These are phyloP conservation scores for Temnothorax curvispinosus DNA, from an alignment of 1,140 invertebrate genomes.

Conservation along the genomic window DNA sequence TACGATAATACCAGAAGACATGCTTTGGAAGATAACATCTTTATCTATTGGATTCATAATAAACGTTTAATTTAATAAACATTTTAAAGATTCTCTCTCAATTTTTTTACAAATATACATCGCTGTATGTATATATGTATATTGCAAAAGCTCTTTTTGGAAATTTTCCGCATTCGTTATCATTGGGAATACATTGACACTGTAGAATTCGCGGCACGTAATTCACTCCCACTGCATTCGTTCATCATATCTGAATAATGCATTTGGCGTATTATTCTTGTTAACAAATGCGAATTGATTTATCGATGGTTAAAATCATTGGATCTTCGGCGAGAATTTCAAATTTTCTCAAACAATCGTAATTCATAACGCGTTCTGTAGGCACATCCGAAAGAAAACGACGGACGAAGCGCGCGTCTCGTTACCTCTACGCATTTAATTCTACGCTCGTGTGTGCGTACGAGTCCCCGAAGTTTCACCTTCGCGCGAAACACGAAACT, in stretches of 20 bases:
- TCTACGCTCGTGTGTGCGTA: conserved; percentile 23
- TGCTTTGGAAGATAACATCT: background rate
- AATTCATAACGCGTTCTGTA: background rate
- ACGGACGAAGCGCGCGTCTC: conserved; percentile 5
- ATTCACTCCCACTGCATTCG: conserved; percentile 24
- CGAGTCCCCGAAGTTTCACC: conserved; percentile 53
- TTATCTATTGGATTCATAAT: background rate
- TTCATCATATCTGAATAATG: conserved; percentile 40
- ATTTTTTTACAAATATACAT: background rate
- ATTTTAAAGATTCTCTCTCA: background rate
- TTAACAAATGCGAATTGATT: conserved; percentile 49
- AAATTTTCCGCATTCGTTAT: conserved; percentile 14
- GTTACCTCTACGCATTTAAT: conserved; percentile 19
- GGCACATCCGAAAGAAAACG: background rate
- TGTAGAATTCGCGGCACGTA: conserved; percentile 6
- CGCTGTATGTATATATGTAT: background rate
- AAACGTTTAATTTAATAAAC: background rate
- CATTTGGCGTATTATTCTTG: conserved; percentile 18
- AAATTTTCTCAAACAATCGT: background rate
- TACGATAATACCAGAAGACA: background rate
- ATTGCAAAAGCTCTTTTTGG: background rate
- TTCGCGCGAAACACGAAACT: conserved; percentile 72
- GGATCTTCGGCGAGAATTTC: background rate
- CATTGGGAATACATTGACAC: background rate
- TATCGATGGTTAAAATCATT: conserved; percentile 6